Conservation (phyloP, 92 coral and sea anemone genomes). For the Galaxea fascicularis region DNA sequence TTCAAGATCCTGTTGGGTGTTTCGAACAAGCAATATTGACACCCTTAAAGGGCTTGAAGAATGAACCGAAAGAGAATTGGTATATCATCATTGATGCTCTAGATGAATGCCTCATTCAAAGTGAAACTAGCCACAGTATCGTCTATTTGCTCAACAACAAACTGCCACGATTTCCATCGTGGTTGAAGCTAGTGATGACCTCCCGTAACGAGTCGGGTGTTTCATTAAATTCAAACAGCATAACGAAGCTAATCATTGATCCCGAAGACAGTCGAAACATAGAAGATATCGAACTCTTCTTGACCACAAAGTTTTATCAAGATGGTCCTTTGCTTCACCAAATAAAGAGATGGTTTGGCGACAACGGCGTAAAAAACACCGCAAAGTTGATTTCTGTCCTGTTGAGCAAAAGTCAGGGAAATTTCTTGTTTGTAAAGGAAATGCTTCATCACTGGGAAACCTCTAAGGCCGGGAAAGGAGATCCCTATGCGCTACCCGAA, state of each 20-base stretch:
- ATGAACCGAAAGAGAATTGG: slow-evolving; percentile 41
- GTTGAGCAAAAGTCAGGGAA: slow-evolving; percentile 64
- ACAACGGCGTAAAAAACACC: neutral
- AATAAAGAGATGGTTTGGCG: slow-evolving; percentile 15
- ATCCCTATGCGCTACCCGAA: slow-evolving; percentile 42
- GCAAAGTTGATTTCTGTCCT: slow-evolving; percentile 4
- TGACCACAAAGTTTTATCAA: slow-evolving; percentile 34
- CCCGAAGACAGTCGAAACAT: slow-evolving; percentile 60
- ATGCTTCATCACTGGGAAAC: slow-evolving; percentile 56
- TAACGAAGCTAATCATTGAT: slow-evolving; percentile 46
- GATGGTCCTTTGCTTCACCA: slow-evolving; percentile 26
- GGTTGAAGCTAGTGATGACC: slow-evolving; percentile 70
- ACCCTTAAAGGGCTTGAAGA: slow-evolving; percentile 67
- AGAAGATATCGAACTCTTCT: slow-evolving; percentile 63
- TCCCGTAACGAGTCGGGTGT: slow-evolving; percentile 66
- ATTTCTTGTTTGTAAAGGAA: slow-evolving; percentile 73
- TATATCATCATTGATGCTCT: slow-evolving; percentile 81
- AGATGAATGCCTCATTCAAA: slow-evolving; percentile 74
- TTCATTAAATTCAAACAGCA: slow-evolving; percentile 33
- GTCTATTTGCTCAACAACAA: slow-evolving; percentile 64
- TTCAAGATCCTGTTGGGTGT: slow-evolving; percentile 74
- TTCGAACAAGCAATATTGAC: slow-evolving; percentile 78
- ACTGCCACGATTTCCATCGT: slow-evolving; percentile 60
- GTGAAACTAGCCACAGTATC: slow-evolving; percentile 40
- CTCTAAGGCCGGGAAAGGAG: neutral